These are phyloP conservation scores for Scopus umbretta DNA, from an alignment of 2,113 vertebrate species.

Conservation along the genomic window DNA sequence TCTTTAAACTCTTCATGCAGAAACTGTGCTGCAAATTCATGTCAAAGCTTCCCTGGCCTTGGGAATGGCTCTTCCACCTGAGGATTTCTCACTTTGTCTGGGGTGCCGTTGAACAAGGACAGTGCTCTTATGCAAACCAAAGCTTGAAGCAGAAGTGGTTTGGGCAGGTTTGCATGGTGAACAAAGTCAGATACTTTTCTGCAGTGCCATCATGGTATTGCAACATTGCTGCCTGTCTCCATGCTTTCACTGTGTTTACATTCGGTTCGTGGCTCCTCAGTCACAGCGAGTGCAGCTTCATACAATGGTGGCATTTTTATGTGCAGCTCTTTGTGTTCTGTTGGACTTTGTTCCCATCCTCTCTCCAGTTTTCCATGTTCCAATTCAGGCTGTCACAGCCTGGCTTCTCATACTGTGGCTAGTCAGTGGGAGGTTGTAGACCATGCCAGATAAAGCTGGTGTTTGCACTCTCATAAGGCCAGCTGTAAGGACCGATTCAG, in stretches of 20 bases:
- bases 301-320: accelerated
- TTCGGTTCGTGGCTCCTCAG: accelerated
- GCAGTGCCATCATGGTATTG: accelerated
- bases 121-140: neutral
- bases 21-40: neutral
- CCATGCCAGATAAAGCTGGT: neutral
- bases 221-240: accelerated
- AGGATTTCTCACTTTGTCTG: no score
- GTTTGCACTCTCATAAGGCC: neutral
- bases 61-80: neutral
- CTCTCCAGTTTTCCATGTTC: neutral
- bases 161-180: accelerated
- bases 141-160: neutral
- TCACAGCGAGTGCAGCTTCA: neutral
- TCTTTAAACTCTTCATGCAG: neutral
- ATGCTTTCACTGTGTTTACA: accelerated
- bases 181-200: neutral
- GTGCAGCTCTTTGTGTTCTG: no score
- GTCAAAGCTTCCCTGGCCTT: neutral
- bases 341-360: neutral
- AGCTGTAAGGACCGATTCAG: neutral
- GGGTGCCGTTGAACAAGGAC: neutral
- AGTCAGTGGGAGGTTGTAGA: neutral
- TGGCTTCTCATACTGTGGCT: neutral
- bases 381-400: neutral